Conservation (phyloP, 2,113 vertebrate genomes). For the Pteronura brasiliensis region DNA sequence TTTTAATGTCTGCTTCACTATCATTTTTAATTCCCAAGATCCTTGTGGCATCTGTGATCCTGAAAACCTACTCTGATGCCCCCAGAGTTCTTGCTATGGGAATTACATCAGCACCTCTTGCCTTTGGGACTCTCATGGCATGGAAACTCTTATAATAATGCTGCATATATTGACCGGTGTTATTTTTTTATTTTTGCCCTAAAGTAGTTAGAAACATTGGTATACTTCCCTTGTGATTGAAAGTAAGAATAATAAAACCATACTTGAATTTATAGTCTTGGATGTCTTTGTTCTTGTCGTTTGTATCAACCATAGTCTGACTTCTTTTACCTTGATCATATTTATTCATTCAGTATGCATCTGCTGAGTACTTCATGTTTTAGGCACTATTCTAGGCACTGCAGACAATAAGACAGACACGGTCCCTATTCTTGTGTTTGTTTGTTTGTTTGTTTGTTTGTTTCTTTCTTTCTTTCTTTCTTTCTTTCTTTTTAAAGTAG, state of each 20-base stretch:
- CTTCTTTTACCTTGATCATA: neutral
- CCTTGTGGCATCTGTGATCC: neutral
- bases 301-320: neutral
- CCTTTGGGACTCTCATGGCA: neutral
- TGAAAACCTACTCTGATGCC: neutral
- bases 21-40: neutral
- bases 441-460: neutral
- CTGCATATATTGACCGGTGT: neutral
- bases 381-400: neutral
- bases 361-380: neutral
- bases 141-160: neutral
- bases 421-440: neutral
- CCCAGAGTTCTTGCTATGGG: neutral
- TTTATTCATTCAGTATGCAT: neutral
- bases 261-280: neutral
- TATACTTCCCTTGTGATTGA: neutral
- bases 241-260: slow-evolving; percentile 8
- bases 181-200: neutral
- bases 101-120: neutral
- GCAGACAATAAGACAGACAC: neutral
- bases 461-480: neutral
- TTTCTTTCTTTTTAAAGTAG: neutral
- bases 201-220: neutral
- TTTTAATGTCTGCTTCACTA: neutral
- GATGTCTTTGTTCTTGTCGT: neutral